Percentiles rank a stretch among this genome's conserved stretches.
Evolutionary conservation across 2,888 invertebrate species (phyloP).

Genomic region (Amorpha juglandis): DNA sequence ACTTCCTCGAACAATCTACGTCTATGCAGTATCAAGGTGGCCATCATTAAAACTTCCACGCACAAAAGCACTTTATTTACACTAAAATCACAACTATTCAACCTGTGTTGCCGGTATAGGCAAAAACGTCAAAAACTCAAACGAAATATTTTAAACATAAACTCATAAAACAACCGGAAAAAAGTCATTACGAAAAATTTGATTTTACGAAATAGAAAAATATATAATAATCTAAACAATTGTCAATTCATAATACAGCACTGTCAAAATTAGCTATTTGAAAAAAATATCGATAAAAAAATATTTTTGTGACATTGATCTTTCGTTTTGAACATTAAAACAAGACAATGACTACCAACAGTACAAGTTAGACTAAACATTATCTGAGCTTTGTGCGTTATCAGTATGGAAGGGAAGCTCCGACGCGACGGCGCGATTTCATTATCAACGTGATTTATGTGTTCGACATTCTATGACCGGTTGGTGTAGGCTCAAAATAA

Average conservation of each 20-base stretch:
- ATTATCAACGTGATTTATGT: slow-evolving; percentile 32
- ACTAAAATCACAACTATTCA: background rate
- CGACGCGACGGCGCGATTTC: background rate
- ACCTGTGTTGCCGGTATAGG: no score
- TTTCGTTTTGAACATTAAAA: background rate
- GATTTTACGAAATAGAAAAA: no score
- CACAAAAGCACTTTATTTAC: background rate
- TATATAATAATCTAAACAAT: no score
- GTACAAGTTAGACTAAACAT: background rate
- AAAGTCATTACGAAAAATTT: no score
- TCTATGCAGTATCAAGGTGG: slow-evolving; percentile 39
- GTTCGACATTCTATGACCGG: slow-evolving; percentile 27
- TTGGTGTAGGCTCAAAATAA: slow-evolving; percentile 4
- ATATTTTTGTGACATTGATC: background rate
- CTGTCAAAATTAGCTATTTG: no score
- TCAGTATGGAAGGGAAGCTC: slow-evolving; percentile 21
- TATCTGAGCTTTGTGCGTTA: slow-evolving; percentile 23
- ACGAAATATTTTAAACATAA: no score
- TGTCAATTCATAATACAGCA: no score
- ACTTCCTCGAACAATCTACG: slow-evolving; percentile 68
- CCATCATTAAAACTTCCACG: background rate
- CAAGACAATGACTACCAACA: background rate
- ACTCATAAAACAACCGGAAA: no score
- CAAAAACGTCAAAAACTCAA: no score
- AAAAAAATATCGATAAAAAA: background rate